Evolutionary conservation across 2,113 vertebrate species (phyloP), one percentile per base, ranked within the genome.

Genomic region (Percopsis transmontana): DNA sequence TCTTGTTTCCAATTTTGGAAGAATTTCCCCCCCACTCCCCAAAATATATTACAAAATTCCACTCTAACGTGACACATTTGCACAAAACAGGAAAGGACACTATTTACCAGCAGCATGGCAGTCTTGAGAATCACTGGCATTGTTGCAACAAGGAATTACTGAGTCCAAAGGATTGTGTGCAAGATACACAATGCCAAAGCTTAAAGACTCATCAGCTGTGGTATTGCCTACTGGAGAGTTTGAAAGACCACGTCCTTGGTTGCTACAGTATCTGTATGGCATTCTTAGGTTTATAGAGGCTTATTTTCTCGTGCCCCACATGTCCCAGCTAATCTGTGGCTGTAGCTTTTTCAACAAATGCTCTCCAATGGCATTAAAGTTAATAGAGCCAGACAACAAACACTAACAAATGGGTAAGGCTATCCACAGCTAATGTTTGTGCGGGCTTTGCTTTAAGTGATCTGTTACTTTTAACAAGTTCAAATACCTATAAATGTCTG

Each of bases 321-420:
- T 73, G 79, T 85, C 72, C 66, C 38, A 14, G 66, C 68, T 87
- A 84, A 83, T 88, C 79, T 81, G 72, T 70, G 72, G 65, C 65
- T 71, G 62, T 72, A 72, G 72, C 73, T 81, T 85, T 86, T 70
- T 74, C 69, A 68, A 79, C 23, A 14, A 74, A 72, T 40, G 70
- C 65, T 74, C 70, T 77, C 53, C 18, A 63, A 72, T 70, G 82
- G 75, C 71, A 76, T 71, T 88, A 68, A 88, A 78, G 74, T 74
- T 83, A 88, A 86, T 82, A 55, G 59, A 68, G 59, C 52, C 59
- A 68, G 85, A 87, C 85, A 82, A 87, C 78, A 86, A 85, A 84
- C 64, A 83, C 68, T 78, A 78, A 83, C 81, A 86, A 77, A 77
- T 56, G 57, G 41, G 72, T 76, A 77, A 86, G 9, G 27, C 72